phyloP scores from a whole-genome alignment of 2,113 vertebrate species.

The Oceanodroma tethys region DNA sequence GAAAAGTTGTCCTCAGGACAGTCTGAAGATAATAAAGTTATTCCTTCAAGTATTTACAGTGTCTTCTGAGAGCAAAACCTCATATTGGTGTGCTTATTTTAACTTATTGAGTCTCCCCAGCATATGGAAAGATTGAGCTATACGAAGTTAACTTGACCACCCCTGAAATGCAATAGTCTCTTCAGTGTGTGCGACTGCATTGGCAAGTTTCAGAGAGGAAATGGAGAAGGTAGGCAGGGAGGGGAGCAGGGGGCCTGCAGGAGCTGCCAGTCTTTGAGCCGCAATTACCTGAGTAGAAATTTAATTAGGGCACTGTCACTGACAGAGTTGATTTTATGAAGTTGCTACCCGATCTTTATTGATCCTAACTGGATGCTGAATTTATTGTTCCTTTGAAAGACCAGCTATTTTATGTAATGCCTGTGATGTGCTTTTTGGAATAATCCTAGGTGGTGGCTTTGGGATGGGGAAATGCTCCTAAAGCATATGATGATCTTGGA shows the following conservation, averaged over 20 bases:
- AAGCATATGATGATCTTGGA: not conserved
- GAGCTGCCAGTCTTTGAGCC: not conserved
- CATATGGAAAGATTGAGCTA: not conserved
- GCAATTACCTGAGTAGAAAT: not conserved
- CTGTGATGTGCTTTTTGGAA: not conserved
- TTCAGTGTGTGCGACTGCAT: not conserved
- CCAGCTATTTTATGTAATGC: not conserved
- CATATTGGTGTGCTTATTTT: not conserved
- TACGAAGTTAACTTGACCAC: not conserved
- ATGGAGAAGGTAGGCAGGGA: not conserved
- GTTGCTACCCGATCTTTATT: not conserved
- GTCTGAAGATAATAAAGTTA: not conserved
- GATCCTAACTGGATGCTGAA: not conserved
- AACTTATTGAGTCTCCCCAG: not conserved
- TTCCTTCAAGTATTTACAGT: not conserved
- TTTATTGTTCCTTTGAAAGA: not conserved
- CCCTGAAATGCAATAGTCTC: not conserved
- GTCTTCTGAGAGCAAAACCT: not conserved
- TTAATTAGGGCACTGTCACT: not conserved
- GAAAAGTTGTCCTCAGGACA: not conserved
- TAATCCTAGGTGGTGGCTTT: not conserved
- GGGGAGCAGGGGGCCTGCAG: not conserved
- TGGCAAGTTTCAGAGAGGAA: not conserved
- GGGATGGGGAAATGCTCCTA: not conserved
- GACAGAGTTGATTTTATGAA: not conserved